Evolutionary conservation across 2,888 invertebrate species (phyloP).

Genomic region (Archaeoteleia sp.): DNA sequence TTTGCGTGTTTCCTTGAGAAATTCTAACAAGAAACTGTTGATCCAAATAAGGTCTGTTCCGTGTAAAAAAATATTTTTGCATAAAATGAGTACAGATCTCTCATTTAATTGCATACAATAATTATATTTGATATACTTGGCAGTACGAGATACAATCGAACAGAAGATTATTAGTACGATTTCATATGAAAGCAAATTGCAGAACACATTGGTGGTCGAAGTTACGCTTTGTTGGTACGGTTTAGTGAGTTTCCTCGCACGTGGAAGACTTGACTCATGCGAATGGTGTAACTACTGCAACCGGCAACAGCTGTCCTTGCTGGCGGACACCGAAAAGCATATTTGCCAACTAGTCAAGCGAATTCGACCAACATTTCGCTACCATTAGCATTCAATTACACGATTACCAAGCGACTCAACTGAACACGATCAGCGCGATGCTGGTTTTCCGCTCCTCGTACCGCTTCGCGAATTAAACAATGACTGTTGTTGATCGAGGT

Average conservation of each 20-base stretch:
- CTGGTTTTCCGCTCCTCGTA: no score
- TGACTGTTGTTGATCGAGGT: slow-evolving; percentile 32
- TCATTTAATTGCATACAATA: no score
- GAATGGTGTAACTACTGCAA: background rate
- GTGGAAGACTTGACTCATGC: background rate
- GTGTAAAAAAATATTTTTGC: no score
- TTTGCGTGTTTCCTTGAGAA: no score
- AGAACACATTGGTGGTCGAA: background rate
- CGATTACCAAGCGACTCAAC: slow-evolving; percentile 57
- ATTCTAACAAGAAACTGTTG: no score
- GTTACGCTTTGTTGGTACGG: background rate
- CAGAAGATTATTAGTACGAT: background rate
- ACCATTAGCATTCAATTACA: slow-evolving; percentile 68
- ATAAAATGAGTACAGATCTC: no score
- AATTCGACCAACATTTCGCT: slow-evolving; percentile 63
- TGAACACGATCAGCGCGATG: slow-evolving; percentile 14
- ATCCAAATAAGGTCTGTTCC: no score
- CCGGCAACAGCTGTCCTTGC: slow-evolving; percentile 4
- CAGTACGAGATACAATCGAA: no score
- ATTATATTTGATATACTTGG: background rate
- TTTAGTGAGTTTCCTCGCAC: background rate
- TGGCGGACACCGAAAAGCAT: slow-evolving; percentile 57
- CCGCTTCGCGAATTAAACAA: slow-evolving; percentile 34
- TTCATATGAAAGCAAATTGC: background rate
- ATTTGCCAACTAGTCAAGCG: slow-evolving; percentile 65